phyloP scores from a whole-genome alignment of 2,888 invertebrate species.

The Erebia palarica region DNA sequence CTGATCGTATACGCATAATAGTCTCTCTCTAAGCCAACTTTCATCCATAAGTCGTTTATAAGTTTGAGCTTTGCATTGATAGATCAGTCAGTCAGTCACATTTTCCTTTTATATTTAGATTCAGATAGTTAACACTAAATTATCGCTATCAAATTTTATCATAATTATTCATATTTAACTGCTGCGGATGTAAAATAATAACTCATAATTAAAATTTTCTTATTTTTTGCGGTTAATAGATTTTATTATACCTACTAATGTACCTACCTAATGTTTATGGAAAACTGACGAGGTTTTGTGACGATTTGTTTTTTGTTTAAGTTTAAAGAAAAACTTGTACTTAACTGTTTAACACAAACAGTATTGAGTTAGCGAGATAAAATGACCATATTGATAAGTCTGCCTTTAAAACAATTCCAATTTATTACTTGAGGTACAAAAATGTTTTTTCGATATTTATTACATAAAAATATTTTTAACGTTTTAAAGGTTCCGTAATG shows the following conservation, averaged over 20 bases:
- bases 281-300: neutral
- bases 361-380: constrained; percentile 31
- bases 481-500: constrained; percentile 14
- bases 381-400: constrained; percentile 30
- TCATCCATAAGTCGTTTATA: no score
- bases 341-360: constrained; percentile 24
- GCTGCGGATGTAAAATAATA: neutral
- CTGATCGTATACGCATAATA: no score
- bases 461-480: constrained; percentile 24
- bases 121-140: neutral
- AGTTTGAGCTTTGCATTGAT: no score
- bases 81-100: no score
- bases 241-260: no score
- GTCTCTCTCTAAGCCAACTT: no score
- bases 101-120: no score
- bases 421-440: constrained; percentile 39
- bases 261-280: no score
- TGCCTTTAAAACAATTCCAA: constrained; percentile 33
- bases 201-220: neutral
- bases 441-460: constrained; percentile 31
- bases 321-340: neutral
- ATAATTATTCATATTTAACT: neutral
- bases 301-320: neutral
- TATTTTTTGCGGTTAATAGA: neutral
- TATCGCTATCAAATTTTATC: neutral